Evolutionary conservation across 1,140 invertebrate genomes (phyloP).

Genomic region (Drosophila arawakana): DNA sequence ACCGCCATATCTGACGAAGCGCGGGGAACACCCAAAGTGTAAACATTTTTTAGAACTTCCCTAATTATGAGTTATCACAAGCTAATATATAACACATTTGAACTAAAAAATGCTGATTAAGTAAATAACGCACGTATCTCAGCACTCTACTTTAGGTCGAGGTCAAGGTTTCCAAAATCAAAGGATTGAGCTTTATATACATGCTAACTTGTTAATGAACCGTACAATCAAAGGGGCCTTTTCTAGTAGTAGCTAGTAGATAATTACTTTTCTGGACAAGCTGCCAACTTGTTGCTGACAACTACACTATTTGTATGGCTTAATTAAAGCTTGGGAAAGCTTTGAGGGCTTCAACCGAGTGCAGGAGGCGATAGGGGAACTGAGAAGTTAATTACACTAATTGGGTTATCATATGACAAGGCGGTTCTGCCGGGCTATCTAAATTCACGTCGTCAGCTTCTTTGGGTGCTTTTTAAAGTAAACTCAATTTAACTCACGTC

Average conservation of each 20-base stretch:
- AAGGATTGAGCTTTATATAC: no score
- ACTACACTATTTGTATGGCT: constrained; percentile 50
- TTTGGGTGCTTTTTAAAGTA: not conserved
- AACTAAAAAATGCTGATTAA: no score
- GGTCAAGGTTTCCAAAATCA: no score
- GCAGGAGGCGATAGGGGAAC: constrained; percentile 36
- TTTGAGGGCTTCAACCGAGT: not conserved
- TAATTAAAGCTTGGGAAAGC: constrained; percentile 55
- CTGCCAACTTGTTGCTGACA: constrained; percentile 2
- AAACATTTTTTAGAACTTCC: no score
- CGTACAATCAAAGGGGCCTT: no score
- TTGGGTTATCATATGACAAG: constrained; percentile 72
- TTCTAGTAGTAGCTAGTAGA: not conserved
- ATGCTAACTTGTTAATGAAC: no score
- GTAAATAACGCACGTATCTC: no score
- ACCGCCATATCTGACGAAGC: no score
- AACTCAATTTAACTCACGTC: not conserved
- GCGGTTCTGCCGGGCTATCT: constrained; percentile 42
- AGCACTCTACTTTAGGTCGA: no score
- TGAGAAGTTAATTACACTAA: constrained; percentile 67
- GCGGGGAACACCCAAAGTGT: no score
- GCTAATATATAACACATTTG: no score
- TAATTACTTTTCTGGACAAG: constrained; percentile 6
- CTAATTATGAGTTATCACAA: no score
- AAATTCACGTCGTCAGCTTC: not conserved